Base-by-base conservation (phyloP, 2,797 vertebrate species). In the Alectoris magna region DNA sequence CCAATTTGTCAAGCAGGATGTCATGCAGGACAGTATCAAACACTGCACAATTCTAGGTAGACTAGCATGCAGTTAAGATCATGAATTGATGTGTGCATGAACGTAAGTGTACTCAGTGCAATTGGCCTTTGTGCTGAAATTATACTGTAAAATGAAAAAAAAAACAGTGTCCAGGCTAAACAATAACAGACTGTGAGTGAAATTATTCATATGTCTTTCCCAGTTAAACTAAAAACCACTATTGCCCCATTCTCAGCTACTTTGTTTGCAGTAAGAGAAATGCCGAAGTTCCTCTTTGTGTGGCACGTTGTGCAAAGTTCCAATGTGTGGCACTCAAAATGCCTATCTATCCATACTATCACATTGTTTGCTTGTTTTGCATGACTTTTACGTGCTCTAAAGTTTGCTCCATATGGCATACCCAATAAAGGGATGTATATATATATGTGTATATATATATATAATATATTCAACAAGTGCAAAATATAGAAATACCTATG, bases 131-230 rank as follows among this genome's bases (percentile, higher is more conserved):
- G 36, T 79, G 74, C 77, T 63, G 59, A 84, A 77, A 90, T 39
- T 84, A 38, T n/a, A 43, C 51, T 38, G 49, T 66, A 53, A 90
- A 93, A 74, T 64, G 41, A 71, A 87, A 88, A 74, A 76, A 91
- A 94, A n/a, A n/a, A n/a, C 8, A 2, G 48, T 63, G 46, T 78
- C 10, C 81, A 84, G 51, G 68, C 62, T 67, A 79, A 79, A 31
- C 51, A 87, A n/a, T 73, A 77, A 51, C 34, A 81, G 71, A 75
- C 41, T 90, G 56, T 5, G 34, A 14, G 27, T 76, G 77, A 81
- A 84, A 92, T 9, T 1, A 31, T 46, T 85, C 0, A 0, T 77
- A 63, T 27, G 36, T 59, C 10, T 91, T 91, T 48, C 39, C 66
- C 36, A 74, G 10, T 94, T 78, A 81, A 88, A 62, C 46, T 51